These are phyloP conservation scores for Drosophila nigrodunni DNA, from an alignment of 1,140 invertebrate species.

Conservation along the genomic window DNA sequence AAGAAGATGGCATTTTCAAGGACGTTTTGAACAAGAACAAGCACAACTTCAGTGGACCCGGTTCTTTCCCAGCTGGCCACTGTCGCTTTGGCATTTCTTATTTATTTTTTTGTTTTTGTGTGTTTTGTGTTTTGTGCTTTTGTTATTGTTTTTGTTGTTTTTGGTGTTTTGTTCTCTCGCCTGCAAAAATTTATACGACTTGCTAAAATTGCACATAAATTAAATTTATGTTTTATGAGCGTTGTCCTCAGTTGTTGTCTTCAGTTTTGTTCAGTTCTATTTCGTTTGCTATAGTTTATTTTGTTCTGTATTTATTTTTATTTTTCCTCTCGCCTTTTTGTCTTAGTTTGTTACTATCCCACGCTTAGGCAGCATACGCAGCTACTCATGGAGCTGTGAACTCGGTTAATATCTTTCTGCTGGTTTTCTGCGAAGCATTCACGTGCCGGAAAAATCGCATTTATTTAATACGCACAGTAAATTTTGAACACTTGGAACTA, in stretches of 20 bases:
- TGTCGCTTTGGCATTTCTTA: slow-evolving; percentile 58
- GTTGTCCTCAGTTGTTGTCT: slow-evolving; percentile 69
- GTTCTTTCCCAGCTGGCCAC: slow-evolving; percentile 62
- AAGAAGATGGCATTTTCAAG: slow-evolving; percentile 68
- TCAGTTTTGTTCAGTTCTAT: slow-evolving; percentile 24
- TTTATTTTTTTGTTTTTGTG: slow-evolving; percentile 41
- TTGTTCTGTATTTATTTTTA: slow-evolving; percentile 27
- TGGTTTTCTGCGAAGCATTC: slow-evolving; percentile 35
- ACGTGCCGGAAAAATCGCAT: slow-evolving; percentile 78
- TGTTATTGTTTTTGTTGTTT: slow-evolving; percentile 15
- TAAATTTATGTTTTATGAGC: slow-evolving; percentile 84
- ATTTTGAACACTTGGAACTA: slow-evolving; percentile 79
- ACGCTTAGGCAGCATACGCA: slow-evolving; percentile 3
- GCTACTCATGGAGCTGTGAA: slow-evolving; percentile 7
- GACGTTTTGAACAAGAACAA: slow-evolving; percentile 62
- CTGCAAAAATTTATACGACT: slow-evolving; percentile 80
- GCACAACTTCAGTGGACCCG: not conserved
- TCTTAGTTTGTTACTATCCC: not conserved
- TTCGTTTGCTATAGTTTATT: slow-evolving; percentile 22
- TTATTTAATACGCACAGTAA: slow-evolving; percentile 81
- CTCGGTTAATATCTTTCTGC: not conserved
- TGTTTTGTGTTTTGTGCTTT: slow-evolving; percentile 13
- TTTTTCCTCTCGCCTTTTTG: slow-evolving; percentile 24
- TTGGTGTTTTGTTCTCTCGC: slow-evolving; percentile 52
- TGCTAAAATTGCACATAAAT: slow-evolving; percentile 84